Conservation (phyloP, 1,140 invertebrate species). For the Aricia agestis region DNA sequence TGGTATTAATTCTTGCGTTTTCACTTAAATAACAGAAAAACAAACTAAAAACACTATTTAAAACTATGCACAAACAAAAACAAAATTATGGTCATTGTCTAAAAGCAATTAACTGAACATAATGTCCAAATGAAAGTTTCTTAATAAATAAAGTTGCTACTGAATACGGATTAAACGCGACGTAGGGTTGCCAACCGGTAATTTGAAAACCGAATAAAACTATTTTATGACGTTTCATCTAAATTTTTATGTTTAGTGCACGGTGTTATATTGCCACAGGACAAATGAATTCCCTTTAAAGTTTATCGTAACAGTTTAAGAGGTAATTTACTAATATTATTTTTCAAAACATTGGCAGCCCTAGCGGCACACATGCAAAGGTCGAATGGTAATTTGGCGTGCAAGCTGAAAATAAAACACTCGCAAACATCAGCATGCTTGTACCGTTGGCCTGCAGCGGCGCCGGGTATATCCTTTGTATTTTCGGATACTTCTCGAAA, state of each 20-base stretch:
- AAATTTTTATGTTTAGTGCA: not conserved
- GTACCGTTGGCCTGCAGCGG: constrained; percentile 74
- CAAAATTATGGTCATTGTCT: constrained; percentile 16
- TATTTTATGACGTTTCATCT: not conserved
- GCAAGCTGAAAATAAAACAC: constrained; percentile 54
- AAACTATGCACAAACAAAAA: constrained; percentile 29
- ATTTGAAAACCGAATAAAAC: not conserved
- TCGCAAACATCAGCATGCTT: constrained; percentile 47
- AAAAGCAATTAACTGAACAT: constrained; percentile 13
- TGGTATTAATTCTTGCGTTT: not conserved
- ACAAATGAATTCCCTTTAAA: too few relatives aligned
- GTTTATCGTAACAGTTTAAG: too few relatives aligned
- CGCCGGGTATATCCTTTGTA: constrained; percentile 84
- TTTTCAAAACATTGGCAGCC: not conserved
- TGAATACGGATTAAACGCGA: constrained; percentile 12
- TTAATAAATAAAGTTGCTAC: constrained; percentile 12
- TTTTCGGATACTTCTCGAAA: constrained; percentile 84
- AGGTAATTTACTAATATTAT: not conserved
- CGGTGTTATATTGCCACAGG: too few relatives aligned
- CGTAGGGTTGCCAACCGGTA: constrained; percentile 1
- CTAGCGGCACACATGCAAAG: constrained; percentile 57
- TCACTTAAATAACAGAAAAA: constrained; percentile 20
- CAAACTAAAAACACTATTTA: constrained; percentile 16
- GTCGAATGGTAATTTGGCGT: constrained; percentile 53
- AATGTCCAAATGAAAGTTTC: constrained; percentile 13